Evolutionary conservation across 2,888 invertebrate species (phyloP).

Genomic region (Agrochola circellaris): DNA sequence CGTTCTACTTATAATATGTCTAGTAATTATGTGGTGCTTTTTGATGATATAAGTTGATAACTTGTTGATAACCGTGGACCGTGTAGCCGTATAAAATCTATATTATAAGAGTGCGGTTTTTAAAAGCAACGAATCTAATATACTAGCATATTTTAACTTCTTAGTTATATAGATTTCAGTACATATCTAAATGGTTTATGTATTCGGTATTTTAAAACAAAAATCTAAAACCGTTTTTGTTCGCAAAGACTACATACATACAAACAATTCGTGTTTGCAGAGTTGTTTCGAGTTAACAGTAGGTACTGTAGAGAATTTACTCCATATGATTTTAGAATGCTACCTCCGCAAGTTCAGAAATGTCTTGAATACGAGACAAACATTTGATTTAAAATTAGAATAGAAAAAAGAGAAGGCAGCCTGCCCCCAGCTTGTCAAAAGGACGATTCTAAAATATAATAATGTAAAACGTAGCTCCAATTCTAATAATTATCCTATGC

Average conservation of each 20-base stretch:
- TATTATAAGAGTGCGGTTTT: background rate
- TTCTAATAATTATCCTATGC: too few relatives aligned
- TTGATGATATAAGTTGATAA: constrained; percentile 13
- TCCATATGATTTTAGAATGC: too few relatives aligned
- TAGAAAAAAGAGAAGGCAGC: too few relatives aligned
- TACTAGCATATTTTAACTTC: background rate
- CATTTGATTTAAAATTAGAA: too few relatives aligned
- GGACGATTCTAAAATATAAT: background rate
- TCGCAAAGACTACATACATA: background rate
- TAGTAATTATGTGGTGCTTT: constrained; percentile 16
- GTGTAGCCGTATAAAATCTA: background rate
- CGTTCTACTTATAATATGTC: background rate
- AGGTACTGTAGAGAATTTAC: too few relatives aligned
- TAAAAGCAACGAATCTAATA: background rate
- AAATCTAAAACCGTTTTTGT: background rate
- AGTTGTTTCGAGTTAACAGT: background rate
- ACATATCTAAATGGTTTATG: background rate
- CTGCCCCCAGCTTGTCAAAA: too few relatives aligned
- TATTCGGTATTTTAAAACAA: background rate
- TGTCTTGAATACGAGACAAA: too few relatives aligned
- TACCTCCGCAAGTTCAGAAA: too few relatives aligned
- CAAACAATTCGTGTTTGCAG: background rate
- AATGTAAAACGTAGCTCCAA: too few relatives aligned
- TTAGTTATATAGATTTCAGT: background rate
- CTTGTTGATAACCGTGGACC: background rate